A percentile compares a stretch with the other conserved stretches of the same genome.
Conservation (phyloP, 2,888 invertebrate species). For the Ennomos erosarius region DNA sequence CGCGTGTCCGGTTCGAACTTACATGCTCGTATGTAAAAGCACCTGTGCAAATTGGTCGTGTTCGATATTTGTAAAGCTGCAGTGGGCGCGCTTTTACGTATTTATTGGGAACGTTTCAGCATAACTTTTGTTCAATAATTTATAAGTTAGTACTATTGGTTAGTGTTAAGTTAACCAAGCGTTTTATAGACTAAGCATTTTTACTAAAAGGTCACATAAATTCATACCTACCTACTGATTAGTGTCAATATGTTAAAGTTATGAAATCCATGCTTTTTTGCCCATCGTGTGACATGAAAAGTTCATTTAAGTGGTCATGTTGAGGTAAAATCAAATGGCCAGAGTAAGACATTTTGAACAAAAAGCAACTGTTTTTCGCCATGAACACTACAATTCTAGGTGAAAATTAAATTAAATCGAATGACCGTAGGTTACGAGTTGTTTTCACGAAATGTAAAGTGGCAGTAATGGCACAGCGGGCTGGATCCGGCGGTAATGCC, state of each 20-base stretch:
- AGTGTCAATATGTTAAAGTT: too few species aligned
- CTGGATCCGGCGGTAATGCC: background rate
- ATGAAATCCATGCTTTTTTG: too few species aligned
- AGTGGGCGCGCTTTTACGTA: background rate
- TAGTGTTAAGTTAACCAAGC: too few species aligned
- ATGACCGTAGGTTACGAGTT: conserved; percentile 7
- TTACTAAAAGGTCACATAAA: too few species aligned
- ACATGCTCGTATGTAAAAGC: conserved; percentile 37
- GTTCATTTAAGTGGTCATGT: too few species aligned
- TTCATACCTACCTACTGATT: too few species aligned
- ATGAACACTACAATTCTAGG: background rate
- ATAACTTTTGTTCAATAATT: too few species aligned
- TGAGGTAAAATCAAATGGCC: too few species aligned
- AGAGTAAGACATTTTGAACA: background rate
- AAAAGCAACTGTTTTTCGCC: too few species aligned
- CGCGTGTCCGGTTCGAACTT: conserved; percentile 53
- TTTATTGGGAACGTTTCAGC: conserved; percentile 7
- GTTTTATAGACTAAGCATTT: too few species aligned
- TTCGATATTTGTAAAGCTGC: conserved; percentile 46
- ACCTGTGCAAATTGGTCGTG: conserved; percentile 57
- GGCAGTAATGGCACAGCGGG: background rate
- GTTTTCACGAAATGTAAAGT: conserved; percentile 14
- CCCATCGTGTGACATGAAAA: too few species aligned
- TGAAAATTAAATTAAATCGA: conserved; percentile 20
- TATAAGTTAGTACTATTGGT: too few species aligned